Evolutionary conservation across 2,797 vertebrate genomes (phyloP).

Genomic region (Eulemur albifrons): DNA sequence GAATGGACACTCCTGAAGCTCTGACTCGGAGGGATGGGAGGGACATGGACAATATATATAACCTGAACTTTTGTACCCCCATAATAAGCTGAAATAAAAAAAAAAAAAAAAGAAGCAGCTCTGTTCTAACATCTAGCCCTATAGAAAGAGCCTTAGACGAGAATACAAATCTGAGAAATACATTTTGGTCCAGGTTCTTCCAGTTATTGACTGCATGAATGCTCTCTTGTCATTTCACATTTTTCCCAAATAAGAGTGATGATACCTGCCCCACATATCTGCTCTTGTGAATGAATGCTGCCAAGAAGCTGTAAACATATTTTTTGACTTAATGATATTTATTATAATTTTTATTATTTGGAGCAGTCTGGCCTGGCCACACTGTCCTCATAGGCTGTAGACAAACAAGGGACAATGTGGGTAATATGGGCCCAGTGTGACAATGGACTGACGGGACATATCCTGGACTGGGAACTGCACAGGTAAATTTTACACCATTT

Average conservation of each 20-base stretch:
- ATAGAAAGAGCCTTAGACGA: not conserved
- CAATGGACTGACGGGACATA: rapidly evolving
- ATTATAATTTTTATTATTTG: not conserved
- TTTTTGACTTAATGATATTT: not conserved
- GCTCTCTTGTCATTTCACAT: not conserved
- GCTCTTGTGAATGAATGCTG: not conserved
- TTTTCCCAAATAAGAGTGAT: not conserved
- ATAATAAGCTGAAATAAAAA: too few species aligned
- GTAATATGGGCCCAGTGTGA: rapidly evolving
- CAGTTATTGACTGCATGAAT: not conserved
- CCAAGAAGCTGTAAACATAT: not conserved
- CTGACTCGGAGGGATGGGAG: too few species aligned
- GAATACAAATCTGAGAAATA: not conserved
- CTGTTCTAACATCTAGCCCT: not conserved
- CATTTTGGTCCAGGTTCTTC: not conserved
- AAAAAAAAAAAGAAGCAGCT: not conserved
- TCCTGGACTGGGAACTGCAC: not conserved
- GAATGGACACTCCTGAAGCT: too few species aligned
- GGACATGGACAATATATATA: too few species aligned
- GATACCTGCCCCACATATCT: not conserved
- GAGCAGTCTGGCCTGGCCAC: not conserved
- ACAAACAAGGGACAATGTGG: not conserved
- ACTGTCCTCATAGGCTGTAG: not conserved
- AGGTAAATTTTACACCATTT: not conserved
- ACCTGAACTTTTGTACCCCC: too few species aligned